Conservation (phyloP, 2,888 invertebrate genomes). For the Candidula unifasciata region DNA sequence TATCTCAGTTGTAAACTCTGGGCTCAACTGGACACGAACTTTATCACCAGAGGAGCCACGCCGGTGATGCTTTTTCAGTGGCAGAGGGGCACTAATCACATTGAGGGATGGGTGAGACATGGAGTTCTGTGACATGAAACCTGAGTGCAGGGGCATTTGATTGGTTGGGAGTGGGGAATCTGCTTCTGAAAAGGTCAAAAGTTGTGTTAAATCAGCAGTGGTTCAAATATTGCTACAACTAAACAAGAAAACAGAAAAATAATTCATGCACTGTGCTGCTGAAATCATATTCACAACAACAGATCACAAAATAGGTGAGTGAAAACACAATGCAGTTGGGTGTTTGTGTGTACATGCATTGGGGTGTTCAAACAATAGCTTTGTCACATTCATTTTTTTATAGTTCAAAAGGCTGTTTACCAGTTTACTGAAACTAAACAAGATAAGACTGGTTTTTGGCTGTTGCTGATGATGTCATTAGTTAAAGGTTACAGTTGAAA, state of each 20-base stretch:
- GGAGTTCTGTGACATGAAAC: conserved; percentile 55
- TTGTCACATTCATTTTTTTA: too few relatives aligned
- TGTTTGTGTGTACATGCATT: too few relatives aligned
- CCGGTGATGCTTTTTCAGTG: conserved; percentile 67
- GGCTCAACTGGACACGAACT: conserved; percentile 69
- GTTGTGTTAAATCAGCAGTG: neutral
- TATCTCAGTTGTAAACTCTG: conserved; percentile 72
- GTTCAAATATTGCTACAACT: neutral
- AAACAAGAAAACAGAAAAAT: neutral
- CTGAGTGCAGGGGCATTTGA: conserved; percentile 34
- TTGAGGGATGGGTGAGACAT: conserved; percentile 64
- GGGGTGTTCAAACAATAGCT: too few relatives aligned
- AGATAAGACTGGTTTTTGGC: too few relatives aligned
- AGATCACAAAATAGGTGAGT: too few relatives aligned
- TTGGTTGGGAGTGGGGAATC: conserved; percentile 33
- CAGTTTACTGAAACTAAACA: too few relatives aligned
- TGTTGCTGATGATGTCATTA: too few relatives aligned
- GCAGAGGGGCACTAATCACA: conserved; percentile 54
- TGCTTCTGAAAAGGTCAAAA: conserved; percentile 43
- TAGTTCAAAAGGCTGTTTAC: too few relatives aligned
- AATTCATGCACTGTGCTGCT: neutral
- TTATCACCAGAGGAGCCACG: conserved; percentile 74
- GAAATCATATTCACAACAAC: neutral
- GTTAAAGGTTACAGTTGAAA: too few relatives aligned
- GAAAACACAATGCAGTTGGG: too few relatives aligned